A percentile compares a stretch with the other conserved stretches of the same genome.
Conservation (phyloP, 2,888 invertebrate species). For the Drosophila ochracea region DNA sequence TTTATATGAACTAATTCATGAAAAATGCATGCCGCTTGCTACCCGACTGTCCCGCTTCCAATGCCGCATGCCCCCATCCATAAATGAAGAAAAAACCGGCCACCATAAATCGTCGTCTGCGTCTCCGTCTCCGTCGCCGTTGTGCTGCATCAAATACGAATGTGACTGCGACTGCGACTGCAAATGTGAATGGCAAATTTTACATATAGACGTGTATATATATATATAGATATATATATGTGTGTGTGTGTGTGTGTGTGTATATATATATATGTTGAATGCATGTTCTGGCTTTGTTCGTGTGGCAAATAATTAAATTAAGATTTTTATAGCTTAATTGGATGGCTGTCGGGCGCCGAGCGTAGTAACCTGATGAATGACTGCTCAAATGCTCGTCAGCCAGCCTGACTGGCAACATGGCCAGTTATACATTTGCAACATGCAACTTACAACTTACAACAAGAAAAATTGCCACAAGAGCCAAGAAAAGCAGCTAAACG, state of each 20-base stretch:
- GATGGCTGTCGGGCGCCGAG: slow-evolving; percentile 66
- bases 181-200: slow-evolving; percentile 50
- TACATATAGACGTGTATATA: slow-evolving; percentile 19
- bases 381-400: slow-evolving; percentile 20
- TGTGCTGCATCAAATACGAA: slow-evolving; percentile 53
- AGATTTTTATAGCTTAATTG: slow-evolving; percentile 78
- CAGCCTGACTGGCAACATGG: slow-evolving; percentile 29
- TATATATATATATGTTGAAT: slow-evolving; percentile 23
- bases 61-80: slow-evolving; percentile 22
- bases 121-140: slow-evolving; percentile 32
- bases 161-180: slow-evolving; percentile 32
- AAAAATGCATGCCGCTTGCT: slow-evolving; percentile 69
- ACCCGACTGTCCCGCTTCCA: slow-evolving; percentile 9
- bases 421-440: slow-evolving; percentile 48
- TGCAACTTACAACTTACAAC: slow-evolving; percentile 22
- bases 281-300: slow-evolving; percentile 60
- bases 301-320: slow-evolving; percentile 79
- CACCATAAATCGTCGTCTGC: slow-evolving; percentile 72
- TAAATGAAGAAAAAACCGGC: slow-evolving; percentile 78
- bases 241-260: slow-evolving; percentile 13
- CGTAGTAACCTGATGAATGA: slow-evolving; percentile 62
- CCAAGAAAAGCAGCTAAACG: slow-evolving; percentile 15
- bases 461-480: slow-evolving; percentile 21
- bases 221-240: slow-evolving; percentile 13
- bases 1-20: slow-evolving; percentile 80